These are phyloP conservation scores for Pristionchus arcanus DNA, from an alignment of 2,888 invertebrate genomes.

Conservation along the genomic window DNA sequence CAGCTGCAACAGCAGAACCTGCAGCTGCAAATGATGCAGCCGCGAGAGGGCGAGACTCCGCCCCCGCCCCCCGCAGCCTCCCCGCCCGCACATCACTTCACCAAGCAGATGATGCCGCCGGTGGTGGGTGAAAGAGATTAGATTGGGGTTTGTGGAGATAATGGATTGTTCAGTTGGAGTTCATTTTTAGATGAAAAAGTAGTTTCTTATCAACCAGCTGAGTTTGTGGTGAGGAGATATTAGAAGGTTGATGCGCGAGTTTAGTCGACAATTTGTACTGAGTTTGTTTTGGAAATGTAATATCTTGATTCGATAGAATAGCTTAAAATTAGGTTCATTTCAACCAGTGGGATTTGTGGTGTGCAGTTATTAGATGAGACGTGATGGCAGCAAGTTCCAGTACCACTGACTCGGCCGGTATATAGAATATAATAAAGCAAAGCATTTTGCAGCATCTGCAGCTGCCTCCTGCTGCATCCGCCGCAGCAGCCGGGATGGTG, in stretches of 20 bases:
- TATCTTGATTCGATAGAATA: background rate
- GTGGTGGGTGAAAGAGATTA: background rate
- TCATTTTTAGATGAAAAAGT: no score
- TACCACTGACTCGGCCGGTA: background rate
- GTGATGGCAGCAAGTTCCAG: background rate
- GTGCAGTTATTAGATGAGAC: background rate
- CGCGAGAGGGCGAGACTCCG: slow-evolving; percentile 3
- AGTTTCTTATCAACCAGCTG: background rate
- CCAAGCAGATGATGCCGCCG: background rate
- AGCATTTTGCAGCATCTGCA: slow-evolving; percentile 16
- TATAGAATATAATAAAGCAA: background rate
- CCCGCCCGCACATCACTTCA: background rate
- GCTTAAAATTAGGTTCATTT: background rate
- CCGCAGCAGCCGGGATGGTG: background rate
- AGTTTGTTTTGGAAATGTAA: background rate
- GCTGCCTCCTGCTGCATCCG: background rate
- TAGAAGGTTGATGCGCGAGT: background rate
- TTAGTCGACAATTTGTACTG: background rate
- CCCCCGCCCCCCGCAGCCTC: slow-evolving; percentile 12
- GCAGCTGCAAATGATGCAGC: slow-evolving; percentile 16
- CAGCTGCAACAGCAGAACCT: background rate
- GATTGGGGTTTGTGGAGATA: no score
- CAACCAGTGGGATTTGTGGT: background rate
- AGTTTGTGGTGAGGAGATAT: background rate
- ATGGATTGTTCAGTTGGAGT: no score